phyloP scores from a whole-genome alignment of 2,888 invertebrate species.

The Rotaria magnacalcarata region DNA sequence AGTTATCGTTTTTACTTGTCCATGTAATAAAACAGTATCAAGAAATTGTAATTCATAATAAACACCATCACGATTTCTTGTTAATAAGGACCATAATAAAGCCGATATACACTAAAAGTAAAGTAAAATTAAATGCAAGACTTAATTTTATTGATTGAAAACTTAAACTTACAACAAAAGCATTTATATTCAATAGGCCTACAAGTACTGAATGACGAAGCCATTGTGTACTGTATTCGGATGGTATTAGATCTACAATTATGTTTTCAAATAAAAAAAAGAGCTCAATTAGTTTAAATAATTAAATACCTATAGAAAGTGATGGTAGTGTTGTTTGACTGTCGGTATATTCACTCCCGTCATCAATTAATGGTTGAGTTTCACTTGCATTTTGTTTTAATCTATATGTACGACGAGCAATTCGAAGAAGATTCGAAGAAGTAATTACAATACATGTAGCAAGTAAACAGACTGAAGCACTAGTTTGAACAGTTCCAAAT shows the following conservation, averaged over 20 bases:
- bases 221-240: neutral
- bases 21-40: conserved; percentile 80
- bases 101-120: conserved; percentile 70
- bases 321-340: neutral
- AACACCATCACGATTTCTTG: conserved; percentile 65
- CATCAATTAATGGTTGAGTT: neutral
- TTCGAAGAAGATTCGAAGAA: neutral
- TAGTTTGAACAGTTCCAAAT: neutral
- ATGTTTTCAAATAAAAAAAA: no score
- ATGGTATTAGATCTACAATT: neutral
- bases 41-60: conserved; percentile 86
- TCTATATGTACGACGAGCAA: neutral
- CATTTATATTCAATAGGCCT: neutral
- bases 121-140: neutral
- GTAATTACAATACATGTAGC: neutral
- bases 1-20: conserved; percentile 62
- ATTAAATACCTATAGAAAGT: neutral
- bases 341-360: neutral
- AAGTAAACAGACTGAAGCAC: neutral
- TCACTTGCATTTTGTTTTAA: conserved; percentile 3
- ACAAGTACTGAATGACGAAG: neutral
- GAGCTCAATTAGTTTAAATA: neutral
- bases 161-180: neutral
- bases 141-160: neutral
- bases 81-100: conserved; percentile 58